phyloP scores from a whole-genome alignment of 2,113 vertebrate species.

The Geothlypis trichas region DNA sequence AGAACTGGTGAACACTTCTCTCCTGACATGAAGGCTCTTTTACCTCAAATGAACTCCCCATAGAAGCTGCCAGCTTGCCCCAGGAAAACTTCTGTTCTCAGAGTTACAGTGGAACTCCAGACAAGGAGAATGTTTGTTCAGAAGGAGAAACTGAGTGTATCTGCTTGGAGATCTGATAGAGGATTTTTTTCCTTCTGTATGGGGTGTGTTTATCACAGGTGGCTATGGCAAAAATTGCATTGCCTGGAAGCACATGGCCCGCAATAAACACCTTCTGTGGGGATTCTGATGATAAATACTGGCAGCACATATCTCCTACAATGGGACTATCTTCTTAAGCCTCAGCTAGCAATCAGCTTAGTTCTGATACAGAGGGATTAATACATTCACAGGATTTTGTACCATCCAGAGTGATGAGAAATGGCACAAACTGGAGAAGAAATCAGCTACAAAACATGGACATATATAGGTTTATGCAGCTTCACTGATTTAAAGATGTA shows the following conservation, averaged over 20 bases:
- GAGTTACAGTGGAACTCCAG: background rate
- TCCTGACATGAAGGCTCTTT: background rate
- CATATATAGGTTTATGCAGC: background rate
- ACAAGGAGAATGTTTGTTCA: background rate
- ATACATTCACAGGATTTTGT: constrained; percentile 27
- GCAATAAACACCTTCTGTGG: background rate
- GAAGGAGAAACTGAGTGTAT: background rate
- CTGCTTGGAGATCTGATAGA: background rate
- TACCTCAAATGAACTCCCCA: background rate
- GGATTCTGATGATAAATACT: constrained; percentile 15
- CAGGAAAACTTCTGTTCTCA: background rate
- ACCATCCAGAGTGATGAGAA: background rate
- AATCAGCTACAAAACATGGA: background rate
- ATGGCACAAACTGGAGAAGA: background rate
- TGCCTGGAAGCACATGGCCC: background rate
- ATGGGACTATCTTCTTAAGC: constrained; percentile 33
- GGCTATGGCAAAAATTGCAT: background rate
- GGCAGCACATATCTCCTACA: constrained; percentile 28
- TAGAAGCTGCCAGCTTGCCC: background rate
- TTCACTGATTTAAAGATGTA: background rate
- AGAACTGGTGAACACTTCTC: background rate
- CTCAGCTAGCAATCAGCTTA: constrained; percentile 49
- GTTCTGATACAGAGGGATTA: constrained; percentile 31
- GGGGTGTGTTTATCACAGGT: background rate
- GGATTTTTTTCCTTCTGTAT: background rate